These are phyloP conservation scores for Melanotaenia nigrans DNA, from an alignment of 2,797 vertebrate species.

Conservation along the genomic window DNA sequence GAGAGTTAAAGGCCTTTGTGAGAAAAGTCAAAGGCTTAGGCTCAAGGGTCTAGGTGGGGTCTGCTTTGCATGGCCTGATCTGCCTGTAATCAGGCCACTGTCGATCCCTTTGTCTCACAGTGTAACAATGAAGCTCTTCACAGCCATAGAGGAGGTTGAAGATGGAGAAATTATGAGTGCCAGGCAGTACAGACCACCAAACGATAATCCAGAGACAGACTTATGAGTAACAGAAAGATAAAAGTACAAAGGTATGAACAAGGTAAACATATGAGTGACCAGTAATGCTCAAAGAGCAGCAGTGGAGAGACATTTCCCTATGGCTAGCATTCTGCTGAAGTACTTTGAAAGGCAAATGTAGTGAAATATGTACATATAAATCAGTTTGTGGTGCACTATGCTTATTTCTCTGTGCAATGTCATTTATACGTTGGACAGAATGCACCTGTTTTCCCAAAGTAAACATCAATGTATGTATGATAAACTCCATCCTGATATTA, in stretches of 20 bases:
- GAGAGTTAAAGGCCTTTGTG: constrained; percentile 35
- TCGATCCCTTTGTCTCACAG: constrained; percentile 63
- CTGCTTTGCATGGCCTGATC: constrained; percentile 72
- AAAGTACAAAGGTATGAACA: constrained; percentile 4
- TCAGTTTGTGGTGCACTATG: constrained; percentile 14
- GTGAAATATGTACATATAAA: constrained; percentile 52
- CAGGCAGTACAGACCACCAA: constrained; percentile 32
- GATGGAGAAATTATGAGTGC: constrained; percentile 19
- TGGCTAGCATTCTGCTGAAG: constrained; percentile 58
- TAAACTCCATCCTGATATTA: not conserved
- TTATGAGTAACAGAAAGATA: not conserved
- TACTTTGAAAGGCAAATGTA: constrained; percentile 81
- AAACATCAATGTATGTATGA: not conserved
- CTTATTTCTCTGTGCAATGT: constrained; percentile 16
- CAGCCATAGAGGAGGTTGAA: constrained; percentile 35
- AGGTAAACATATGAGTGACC: constrained; percentile 11
- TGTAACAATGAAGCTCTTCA: constrained; percentile 71
- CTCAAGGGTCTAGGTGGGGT: constrained; percentile 52
- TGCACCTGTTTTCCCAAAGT: not conserved
- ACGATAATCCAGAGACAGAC: constrained; percentile 13
- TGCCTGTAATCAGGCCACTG: constrained; percentile 56
- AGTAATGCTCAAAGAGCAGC: constrained; percentile 36
- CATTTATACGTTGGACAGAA: not conserved
- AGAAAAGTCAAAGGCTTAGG: constrained; percentile 38
- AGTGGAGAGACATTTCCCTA: constrained; percentile 60